These are phyloP conservation scores for Mythimna loreyi DNA, from an alignment of 2,888 invertebrate species.

Conservation along the genomic window DNA sequence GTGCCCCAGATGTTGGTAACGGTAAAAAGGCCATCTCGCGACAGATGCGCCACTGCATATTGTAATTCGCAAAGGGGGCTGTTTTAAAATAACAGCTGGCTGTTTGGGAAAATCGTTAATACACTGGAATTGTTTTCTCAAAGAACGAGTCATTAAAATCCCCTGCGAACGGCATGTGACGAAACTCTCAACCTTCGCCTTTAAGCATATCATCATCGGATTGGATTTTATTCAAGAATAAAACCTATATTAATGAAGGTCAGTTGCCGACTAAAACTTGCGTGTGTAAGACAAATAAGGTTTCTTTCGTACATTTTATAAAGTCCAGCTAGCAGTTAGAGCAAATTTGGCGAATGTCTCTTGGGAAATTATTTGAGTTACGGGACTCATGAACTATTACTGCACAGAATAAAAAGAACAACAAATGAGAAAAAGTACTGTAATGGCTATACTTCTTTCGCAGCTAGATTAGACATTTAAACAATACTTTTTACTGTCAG, in stretches of 20 bases:
- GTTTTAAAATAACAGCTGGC: constrained; percentile 45
- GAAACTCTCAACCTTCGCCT: constrained; percentile 24
- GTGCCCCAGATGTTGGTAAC: constrained; percentile 89
- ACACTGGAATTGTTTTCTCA: constrained; percentile 9
- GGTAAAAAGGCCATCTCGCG: constrained; percentile 84
- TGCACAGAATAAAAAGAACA: constrained; percentile 20
- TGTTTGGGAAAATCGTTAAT: constrained; percentile 34
- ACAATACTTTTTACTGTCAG: no score
- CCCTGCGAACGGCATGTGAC: not conserved
- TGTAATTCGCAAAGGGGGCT: constrained; percentile 67
- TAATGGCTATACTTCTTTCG: not conserved
- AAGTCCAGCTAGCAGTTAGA: constrained; percentile 28
- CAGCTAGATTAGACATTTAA: no score
- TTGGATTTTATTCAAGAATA: constrained; percentile 21
- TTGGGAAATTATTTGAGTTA: constrained; percentile 44
- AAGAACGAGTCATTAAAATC: constrained; percentile 17
- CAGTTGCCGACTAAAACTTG: constrained; percentile 14
- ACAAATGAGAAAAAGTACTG: not conserved
- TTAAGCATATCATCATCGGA: constrained; percentile 13
- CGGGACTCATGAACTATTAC: constrained; percentile 28
- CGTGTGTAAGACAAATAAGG: constrained; percentile 38
- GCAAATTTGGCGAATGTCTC: constrained; percentile 38
- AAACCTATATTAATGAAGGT: constrained; percentile 41
- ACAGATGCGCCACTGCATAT: constrained; percentile 83
- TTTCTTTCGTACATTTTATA: constrained; percentile 31